Percentiles rank a stretch among this genome's conserved stretches.
Conservation (phyloP, 2,888 invertebrate genomes). For the Bellardia pandia region DNA sequence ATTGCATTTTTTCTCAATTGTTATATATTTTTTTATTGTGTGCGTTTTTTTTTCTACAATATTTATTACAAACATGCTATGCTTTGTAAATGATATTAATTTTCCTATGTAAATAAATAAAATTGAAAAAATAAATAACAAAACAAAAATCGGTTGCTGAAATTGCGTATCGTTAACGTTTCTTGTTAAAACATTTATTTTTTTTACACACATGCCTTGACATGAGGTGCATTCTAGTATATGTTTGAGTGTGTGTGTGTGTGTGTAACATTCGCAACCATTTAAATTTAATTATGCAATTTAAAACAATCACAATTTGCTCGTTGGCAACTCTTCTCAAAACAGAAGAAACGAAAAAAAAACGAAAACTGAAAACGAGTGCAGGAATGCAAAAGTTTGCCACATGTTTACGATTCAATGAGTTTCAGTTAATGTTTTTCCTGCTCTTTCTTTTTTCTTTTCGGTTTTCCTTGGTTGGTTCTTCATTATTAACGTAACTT, state of each 20-base stretch:
- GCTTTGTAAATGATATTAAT: constrained; percentile 57
- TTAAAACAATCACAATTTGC: constrained; percentile 46
- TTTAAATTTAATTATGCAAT: constrained; percentile 66
- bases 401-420: constrained; percentile 57
- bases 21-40: constrained; percentile 14
- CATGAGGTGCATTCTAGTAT: too few relatives aligned
- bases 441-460: neutral
- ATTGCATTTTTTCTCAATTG: constrained; percentile 6
- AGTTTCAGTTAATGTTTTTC: constrained; percentile 39
- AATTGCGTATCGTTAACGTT: constrained; percentile 11
- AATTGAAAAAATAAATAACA: neutral
- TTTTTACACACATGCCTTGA: neutral
- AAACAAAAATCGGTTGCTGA: neutral
- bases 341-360: neutral
- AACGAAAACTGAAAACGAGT: neutral
- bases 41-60: constrained; percentile 1
- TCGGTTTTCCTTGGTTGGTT: constrained; percentile 11
- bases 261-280: constrained; percentile 44
- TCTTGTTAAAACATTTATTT: constrained; percentile 11
- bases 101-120: constrained; percentile 41
- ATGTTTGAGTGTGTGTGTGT: neutral
- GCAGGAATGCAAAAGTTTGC: constrained; percentile 44
- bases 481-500: too few relatives aligned
- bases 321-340: neutral
- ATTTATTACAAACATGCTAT: constrained; percentile 48